These are phyloP conservation scores for Beroe forskalii DNA, from an alignment of 37 sponge, comb jelly and placozoan species.

Conservation along the genomic window DNA sequence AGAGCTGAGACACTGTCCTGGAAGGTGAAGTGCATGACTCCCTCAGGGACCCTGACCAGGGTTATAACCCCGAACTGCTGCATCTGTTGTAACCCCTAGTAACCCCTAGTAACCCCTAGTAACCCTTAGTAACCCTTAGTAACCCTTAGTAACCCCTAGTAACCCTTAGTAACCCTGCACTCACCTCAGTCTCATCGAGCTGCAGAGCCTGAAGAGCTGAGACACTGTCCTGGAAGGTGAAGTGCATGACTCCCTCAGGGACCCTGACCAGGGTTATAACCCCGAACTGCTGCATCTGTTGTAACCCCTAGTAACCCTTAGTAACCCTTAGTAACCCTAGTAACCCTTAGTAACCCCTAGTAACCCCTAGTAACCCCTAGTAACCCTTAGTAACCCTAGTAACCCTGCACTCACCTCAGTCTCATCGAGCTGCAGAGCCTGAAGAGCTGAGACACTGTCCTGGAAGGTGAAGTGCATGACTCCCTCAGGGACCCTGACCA, in stretches of 20 bases:
- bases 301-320: too few species aligned
- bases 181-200: conserved; percentile 43
- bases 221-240: conserved; percentile 39
- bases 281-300: conserved; percentile 21
- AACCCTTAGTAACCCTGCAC: too few species aligned
- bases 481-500: conserved; percentile 48
- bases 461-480: conserved; percentile 63
- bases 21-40: conserved; percentile 51
- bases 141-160: too few species aligned
- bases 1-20: conserved; percentile 31
- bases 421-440: conserved; percentile 50
- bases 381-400: background rate
- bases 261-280: background rate
- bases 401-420: conserved; percentile 8
- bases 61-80: background rate
- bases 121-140: too few species aligned
- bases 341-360: too few species aligned
- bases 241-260: conserved; percentile 45
- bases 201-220: conserved; percentile 34
- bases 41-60: conserved; percentile 33
- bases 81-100: too few species aligned
- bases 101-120: too few species aligned
- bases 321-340: too few species aligned
- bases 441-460: conserved; percentile 37
- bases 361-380: too few species aligned